phyloP scores from a whole-genome alignment of 1,140 invertebrate genomes.

The Mesaphorura yosii region DNA sequence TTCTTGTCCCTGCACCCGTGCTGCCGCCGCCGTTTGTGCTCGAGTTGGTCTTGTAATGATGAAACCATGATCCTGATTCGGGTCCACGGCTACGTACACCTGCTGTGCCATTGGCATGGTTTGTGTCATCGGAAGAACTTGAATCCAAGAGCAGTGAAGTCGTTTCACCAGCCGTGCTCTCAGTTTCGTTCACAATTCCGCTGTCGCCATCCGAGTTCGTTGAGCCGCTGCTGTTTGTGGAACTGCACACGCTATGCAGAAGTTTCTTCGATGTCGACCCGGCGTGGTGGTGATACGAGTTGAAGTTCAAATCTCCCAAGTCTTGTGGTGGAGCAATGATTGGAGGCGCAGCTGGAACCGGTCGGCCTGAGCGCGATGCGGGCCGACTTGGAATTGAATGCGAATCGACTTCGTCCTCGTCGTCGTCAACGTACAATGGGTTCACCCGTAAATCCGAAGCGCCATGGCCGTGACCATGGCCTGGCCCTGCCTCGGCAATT shows the following conservation, averaged over 20 bases:
- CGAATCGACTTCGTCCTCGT: neutral
- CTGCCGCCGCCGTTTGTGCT: neutral
- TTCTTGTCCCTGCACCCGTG: no score
- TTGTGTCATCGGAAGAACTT: neutral
- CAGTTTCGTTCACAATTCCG: slow-evolving; percentile 60
- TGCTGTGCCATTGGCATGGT: neutral
- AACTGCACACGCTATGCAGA: no score
- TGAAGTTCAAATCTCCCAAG: slow-evolving; percentile 2
- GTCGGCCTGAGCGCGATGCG: no score
- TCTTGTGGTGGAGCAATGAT: neutral
- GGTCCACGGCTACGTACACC: no score
- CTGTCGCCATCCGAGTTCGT: slow-evolving; percentile 50
- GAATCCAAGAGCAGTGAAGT: neutral
- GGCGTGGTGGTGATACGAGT: neutral
- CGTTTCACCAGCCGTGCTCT: slow-evolving; percentile 38
- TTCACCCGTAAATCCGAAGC: slow-evolving; percentile 34
- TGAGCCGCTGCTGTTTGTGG: neutral
- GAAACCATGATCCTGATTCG: no score
- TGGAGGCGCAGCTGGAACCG: neutral
- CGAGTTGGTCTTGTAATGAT: neutral
- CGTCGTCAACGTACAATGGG: slow-evolving; percentile 44
- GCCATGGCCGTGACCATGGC: no score
- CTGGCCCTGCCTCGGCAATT: no score
- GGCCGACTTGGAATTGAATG: slow-evolving; percentile 1
- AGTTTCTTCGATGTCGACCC: no score